Base-by-base conservation (phyloP, 2,113 vertebrate species). In the Myiozetetes cayanensis region DNA sequence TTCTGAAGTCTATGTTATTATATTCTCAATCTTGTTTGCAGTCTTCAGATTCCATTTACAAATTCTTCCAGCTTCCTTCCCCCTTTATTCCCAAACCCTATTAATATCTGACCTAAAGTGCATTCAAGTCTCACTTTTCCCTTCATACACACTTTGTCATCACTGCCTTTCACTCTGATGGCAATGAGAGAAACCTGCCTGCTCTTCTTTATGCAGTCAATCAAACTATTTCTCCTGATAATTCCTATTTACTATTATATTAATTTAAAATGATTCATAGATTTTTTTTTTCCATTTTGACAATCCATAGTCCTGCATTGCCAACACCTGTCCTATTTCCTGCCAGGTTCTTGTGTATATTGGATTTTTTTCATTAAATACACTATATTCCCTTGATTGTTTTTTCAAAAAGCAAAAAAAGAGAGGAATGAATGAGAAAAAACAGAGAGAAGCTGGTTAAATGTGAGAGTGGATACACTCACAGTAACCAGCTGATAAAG, bases 1-100 rank as follows among this genome's bases (percentile, higher is more conserved):
- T 76, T 93, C 66, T 89, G 49, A 86, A 79, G 53, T 73, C 59
- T 68, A 47, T 56, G 20, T 67, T 93, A 71, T 63, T 75, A 44
- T 61, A 79, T 82, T 93, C 47, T 81, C 67, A 85, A 63, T 65
- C 31, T 75, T 85, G 22, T 76, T 94, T 68, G 62, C 67, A 73
- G 46, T 82, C 44, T 89, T 85, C 79, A 65, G 31, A 70, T 70
- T 80, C 62, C 49, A 81, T 73, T 89, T 94, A 85, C 49, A 91
- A 94, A 85, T 78, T 87, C 28, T 68, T 73, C 46, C 49, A 89
- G 14, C 4, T 15, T 79, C 50, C 62, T 89, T 87, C 37, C 44
- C 91, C 53, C 25, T 91, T 73, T 95, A 73, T 95, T 87, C 78
- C 85, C 78, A 93, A 95, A 70, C 27, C 17, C 37, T 79, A 85